phyloP scores from a whole-genome alignment of 2,888 invertebrate genomes.

The Metallyticus violacea region DNA sequence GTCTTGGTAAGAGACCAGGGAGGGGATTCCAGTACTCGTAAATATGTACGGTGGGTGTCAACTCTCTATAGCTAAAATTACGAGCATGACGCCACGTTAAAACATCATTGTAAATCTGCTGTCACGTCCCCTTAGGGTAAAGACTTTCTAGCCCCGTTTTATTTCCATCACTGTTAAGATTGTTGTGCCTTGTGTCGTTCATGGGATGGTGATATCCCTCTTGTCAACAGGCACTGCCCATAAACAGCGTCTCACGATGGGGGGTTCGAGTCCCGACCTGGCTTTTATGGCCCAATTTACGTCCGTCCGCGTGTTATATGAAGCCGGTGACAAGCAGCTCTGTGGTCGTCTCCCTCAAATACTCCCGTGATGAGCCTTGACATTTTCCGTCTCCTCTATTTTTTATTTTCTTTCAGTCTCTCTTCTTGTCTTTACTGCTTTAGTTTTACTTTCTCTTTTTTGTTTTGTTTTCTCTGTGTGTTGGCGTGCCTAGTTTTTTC shows the following conservation, averaged over 20 bases:
- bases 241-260: conserved; percentile 1
- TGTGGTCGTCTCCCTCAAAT: background rate
- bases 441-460: background rate
- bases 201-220: background rate
- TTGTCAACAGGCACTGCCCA: conserved; percentile 6
- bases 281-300: conserved; percentile 14
- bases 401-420: background rate
- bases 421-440: background rate
- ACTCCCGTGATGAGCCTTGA: conserved; percentile 9
- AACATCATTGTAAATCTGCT: background rate
- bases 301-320: conserved; percentile 1
- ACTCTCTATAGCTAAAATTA: background rate
- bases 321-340: background rate
- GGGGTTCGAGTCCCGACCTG: conserved; percentile 10
- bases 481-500: background rate
- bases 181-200: too few species aligned
- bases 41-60: background rate
- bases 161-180: background rate
- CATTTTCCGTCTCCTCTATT: background rate
- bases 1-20: background rate
- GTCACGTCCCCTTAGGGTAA: background rate
- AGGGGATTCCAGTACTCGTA: background rate
- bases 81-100: background rate
- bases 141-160: background rate
- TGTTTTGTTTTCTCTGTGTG: background rate